Conservation (phyloP, 2,113 vertebrate genomes). For the Marcusenius ussheri region DNA sequence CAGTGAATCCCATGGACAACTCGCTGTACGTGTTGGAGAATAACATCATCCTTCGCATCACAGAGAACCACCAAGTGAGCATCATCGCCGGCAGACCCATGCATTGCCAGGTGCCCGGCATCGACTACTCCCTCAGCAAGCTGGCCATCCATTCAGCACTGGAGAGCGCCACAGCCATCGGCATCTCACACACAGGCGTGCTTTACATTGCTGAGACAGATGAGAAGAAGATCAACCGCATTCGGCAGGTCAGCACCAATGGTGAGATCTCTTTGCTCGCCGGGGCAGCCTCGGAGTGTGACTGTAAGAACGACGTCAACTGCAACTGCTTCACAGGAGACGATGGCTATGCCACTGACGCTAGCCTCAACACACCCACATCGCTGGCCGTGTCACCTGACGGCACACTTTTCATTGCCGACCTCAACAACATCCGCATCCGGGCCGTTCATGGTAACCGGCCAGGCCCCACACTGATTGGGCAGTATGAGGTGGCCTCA, state of each 20-base stretch:
- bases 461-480: slow-evolving; percentile 67
- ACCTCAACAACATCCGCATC: slow-evolving; percentile 96
- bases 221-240: slow-evolving; percentile 97
- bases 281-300: slow-evolving; percentile 88
- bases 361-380: slow-evolving; percentile 88
- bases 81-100: slow-evolving; percentile 96
- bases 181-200: slow-evolving; percentile 87
- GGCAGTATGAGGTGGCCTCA: slow-evolving; percentile 89
- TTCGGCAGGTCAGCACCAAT: slow-evolving; percentile 87
- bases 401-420: slow-evolving; percentile 89
- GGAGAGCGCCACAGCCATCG: slow-evolving; percentile 93
- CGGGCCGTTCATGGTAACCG: slow-evolving; percentile 86
- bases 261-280: slow-evolving; percentile 96
- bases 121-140: slow-evolving; percentile 98
- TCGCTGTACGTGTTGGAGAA: slow-evolving; percentile 96
- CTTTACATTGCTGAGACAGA: slow-evolving; percentile 97
- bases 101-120: slow-evolving; percentile 97
- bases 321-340: slow-evolving; percentile 97
- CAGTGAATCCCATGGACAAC: slow-evolving; percentile 98
- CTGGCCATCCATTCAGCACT: slow-evolving; percentile 93
- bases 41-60: slow-evolving; percentile 96
- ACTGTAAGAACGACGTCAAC: slow-evolving; percentile 98
- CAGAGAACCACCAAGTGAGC: slow-evolving; percentile 98
- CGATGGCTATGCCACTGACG: slow-evolving; percentile 91
- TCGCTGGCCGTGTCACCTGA: slow-evolving; percentile 92